A percentile compares a stretch with the other conserved stretches of the same genome.
Evolutionary conservation across 2,113 vertebrate genomes (phyloP).

Genomic region (Dolichotis patagonum): DNA sequence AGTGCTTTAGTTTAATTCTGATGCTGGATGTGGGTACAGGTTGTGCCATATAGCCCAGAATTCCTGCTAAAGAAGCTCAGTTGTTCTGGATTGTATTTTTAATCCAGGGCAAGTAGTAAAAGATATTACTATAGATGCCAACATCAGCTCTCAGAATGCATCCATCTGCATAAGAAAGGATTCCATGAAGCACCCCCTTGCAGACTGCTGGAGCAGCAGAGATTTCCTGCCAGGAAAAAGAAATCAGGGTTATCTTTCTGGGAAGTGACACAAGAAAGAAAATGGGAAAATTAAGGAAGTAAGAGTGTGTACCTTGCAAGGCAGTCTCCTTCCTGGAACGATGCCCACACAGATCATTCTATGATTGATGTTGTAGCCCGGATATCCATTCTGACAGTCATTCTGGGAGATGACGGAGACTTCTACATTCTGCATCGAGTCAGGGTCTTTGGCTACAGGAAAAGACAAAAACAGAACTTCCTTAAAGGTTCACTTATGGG

Average conservation of each 20-base stretch:
- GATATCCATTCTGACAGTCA: not conserved
- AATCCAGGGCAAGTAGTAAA: conserved; percentile 67
- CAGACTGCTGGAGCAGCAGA: conserved; percentile 65
- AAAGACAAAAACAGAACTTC: not conserved
- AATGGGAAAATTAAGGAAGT: not conserved
- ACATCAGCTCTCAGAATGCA: conserved; percentile 78
- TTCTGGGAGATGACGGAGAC: conserved; percentile 23
- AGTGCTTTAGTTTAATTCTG: conserved; percentile 26
- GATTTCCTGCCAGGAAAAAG: conserved; percentile 65
- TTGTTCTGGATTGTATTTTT: conserved; percentile 43
- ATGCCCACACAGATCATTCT: conserved; percentile 74
- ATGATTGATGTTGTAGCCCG: not conserved
- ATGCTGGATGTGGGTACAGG: not conserved
- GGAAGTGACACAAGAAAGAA: not conserved
- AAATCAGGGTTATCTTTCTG: not conserved
- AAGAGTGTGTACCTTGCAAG: conserved; percentile 53
- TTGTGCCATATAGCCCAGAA: no score
- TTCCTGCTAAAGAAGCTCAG: not conserved
- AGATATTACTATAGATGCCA: conserved; percentile 74
- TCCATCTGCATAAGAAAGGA: conserved; percentile 70
- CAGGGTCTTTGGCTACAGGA: conserved; percentile 55
- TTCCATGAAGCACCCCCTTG: conserved; percentile 63
- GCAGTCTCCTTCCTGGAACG: conserved; percentile 61
- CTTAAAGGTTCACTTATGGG: not conserved
- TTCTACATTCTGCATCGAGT: conserved; percentile 63